Base-by-base conservation (phyloP, 2,888 invertebrate species). In the Bellardia bayeri region DNA sequence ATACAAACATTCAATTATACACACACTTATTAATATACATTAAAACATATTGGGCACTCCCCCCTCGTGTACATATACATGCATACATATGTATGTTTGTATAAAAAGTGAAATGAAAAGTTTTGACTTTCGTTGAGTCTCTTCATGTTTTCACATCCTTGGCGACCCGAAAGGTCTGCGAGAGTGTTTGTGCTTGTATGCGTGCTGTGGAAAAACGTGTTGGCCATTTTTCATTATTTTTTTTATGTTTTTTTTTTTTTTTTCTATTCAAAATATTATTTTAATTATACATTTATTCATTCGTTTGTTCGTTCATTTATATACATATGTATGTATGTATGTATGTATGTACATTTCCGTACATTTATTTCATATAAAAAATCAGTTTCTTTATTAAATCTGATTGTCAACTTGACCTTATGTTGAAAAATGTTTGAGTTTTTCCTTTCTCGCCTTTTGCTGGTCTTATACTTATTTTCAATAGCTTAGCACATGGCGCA, bases 351-450 rank as follows among this genome's bases (percentile, higher is more conserved):
- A 23, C 49, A 71, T 58, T 30, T 40, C 49, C 42, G 23, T 42
- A 64, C 9, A 37, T 51, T 51, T 42, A 16, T 54, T 66, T 54
- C 56, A 2, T n/a, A 64, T 58, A 51, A 72, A 51, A 72, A 83
- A 66, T 76, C 42, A 13, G 64, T 69, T 61, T 58, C 14, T 76
- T 72, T 37, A 83, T 87, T 76, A 75, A 83, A 72, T 45, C 58
- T 72, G 71, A 83, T 87, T 69, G 69, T 72, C 58, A 83, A 83
- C 83, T 83, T 83, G 86, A 87, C 83, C 86, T 87, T 87, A 66
- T 37, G 9, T 42, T 42, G n/a, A 45, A 56, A 33, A 64, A 63
- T 75, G 33, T 9, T 61, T 4, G 14, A 61, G 14, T 8, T 61
- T 58, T 58, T 30, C 23, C 56, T 56, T 56, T 8, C 14, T 56